A percentile compares a stretch with the other conserved stretches of the same genome.
These are phyloP conservation scores for Abrostola triplasia DNA, from an alignment of 2,888 invertebrate genomes.

Conservation along the genomic window DNA sequence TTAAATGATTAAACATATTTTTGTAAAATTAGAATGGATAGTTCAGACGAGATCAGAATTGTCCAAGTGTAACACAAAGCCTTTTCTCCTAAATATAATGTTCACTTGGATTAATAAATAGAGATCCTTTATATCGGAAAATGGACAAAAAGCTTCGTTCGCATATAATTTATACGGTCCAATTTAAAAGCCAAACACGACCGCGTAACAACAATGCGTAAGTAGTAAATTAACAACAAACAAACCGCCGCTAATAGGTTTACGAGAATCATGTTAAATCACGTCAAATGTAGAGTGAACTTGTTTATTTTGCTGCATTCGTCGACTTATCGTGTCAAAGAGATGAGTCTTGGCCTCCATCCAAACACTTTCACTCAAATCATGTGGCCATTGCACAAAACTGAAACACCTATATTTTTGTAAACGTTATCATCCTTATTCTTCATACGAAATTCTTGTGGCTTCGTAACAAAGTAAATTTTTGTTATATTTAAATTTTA, in stretches of 20 bases:
- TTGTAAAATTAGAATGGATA: too few relatives aligned
- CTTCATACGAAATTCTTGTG: slow-evolving; percentile 27
- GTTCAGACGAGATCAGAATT: too few relatives aligned
- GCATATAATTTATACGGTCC: slow-evolving; percentile 11
- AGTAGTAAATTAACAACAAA: slow-evolving; percentile 58
- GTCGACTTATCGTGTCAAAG: slow-evolving; percentile 71
- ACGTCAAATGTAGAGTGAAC: slow-evolving; percentile 64
- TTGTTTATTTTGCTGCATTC: slow-evolving; percentile 76
- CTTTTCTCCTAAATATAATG: too few relatives aligned
- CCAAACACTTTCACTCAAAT: slow-evolving; percentile 83
- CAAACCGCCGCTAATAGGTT: slow-evolving; percentile 66
- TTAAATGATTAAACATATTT: too few relatives aligned
- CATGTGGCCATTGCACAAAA: slow-evolving; percentile 72
- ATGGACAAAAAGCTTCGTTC: not conserved
- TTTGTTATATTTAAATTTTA: slow-evolving; percentile 45
- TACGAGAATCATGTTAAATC: slow-evolving; percentile 70
- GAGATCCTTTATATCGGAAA: not conserved
- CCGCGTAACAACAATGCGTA: slow-evolving; percentile 29
- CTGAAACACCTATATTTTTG: slow-evolving; percentile 50
- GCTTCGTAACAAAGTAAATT: slow-evolving; percentile 31
- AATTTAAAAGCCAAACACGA: slow-evolving; percentile 37
- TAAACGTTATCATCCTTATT: slow-evolving; percentile 37
- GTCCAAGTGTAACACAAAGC: too few relatives aligned
- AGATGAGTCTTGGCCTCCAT: slow-evolving; percentile 73
- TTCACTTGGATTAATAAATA: not conserved